phyloP scores from a whole-genome alignment of 2,113 vertebrate species.

The Danionella cerebrum region DNA sequence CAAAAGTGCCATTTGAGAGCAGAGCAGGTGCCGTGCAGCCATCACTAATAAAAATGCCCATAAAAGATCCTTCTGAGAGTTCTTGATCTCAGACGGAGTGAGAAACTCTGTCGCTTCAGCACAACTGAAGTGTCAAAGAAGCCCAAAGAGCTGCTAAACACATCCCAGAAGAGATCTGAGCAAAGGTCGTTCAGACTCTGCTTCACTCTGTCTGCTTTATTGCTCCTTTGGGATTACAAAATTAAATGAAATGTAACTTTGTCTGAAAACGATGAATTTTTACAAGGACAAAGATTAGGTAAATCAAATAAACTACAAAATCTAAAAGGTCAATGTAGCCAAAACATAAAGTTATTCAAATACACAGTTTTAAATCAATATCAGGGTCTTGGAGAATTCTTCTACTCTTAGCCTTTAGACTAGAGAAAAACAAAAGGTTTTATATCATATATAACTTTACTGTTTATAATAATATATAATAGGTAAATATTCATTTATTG shows the following conservation, averaged over 20 bases:
- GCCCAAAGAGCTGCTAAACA: neutral
- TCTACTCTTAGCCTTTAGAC: no score
- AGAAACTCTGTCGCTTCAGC: neutral
- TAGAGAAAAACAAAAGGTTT: no score
- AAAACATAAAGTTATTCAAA: no score
- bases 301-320: neutral
- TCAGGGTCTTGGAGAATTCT: no score
- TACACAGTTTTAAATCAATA: no score
- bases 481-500: no score
- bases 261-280: neutral
- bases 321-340: no score
- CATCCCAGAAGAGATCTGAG: neutral
- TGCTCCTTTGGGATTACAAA: neutral
- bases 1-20: conserved; percentile 8
- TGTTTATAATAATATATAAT: no score
- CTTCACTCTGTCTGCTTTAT: neutral
- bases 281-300: neutral
- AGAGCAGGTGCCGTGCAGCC: neutral
- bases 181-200: neutral
- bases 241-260: neutral
- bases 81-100: neutral
- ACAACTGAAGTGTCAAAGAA: neutral
- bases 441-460: no score
- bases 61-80: neutral
- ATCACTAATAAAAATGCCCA: conserved; percentile 16